Base-by-base conservation (phyloP, 2,888 invertebrate genomes). In the Chironomus tentans region DNA sequence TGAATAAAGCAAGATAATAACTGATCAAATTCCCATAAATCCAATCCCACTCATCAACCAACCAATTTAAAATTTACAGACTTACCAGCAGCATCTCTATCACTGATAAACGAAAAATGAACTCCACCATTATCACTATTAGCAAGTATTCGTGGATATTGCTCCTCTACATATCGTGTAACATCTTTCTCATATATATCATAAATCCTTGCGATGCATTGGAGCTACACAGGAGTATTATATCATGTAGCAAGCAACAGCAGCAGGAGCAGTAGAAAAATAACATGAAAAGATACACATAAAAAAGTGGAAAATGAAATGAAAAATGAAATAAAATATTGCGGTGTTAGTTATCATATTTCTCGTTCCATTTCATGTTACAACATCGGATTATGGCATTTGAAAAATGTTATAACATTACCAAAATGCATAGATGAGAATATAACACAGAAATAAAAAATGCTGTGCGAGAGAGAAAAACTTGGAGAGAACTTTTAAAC, bases 161-260 rank as follows among this genome's bases (percentile, higher is more conserved):
- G 83, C 77, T 84, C 84, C 77, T 84, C 84, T 21, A 84, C 81
- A 2, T 81, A 77, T 77, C 83, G 83, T 69, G 84, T 84, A n/a
- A 81, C 80, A 77, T 83, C 82, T 76, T 83, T 83, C 10, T 82
- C 81, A 78, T 84, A 84, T 61, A 84, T 82, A 28, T 81, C 80
- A 77, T 83, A 82, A 70, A 84, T 83, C 48, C 82, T 81, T 5
- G 84, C 84, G 10, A 81, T 81, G 73, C 84, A 84, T 77, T 83
- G 83, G 0, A 84, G 77, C 84, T 84, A 76, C 24, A 28, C 15
- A 10, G 56, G 7, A 56, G 38, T 38, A 38, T 38, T 38, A 38
- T 38, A 38, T 38, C 38, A 38, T 38, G 38, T 38, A 38, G 38
- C 0, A 38, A 38, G 38, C 38, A 38, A 38, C 38, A 38, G 38